Base-by-base conservation (phyloP, 2,888 invertebrate species). In the Drosophila aldrichi region DNA sequence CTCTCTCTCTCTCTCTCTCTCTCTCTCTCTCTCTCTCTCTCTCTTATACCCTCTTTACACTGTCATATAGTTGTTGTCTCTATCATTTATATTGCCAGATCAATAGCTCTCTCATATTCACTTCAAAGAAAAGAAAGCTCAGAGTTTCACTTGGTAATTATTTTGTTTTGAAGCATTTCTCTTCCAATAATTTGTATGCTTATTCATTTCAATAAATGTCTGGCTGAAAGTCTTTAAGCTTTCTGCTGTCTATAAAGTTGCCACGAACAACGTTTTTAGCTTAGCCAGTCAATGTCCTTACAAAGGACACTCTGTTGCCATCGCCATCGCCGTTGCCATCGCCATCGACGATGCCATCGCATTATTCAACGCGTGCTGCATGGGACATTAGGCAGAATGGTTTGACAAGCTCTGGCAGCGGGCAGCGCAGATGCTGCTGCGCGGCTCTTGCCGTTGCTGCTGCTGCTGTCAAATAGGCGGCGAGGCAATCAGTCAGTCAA, bases 401-500 rank as follows among this genome's bases (percentile, higher is more conserved):
- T 41, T 48, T 44, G 58, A 46, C 29, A n/a, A 20, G 29, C 34
- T 43, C 40, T 40, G 20, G 29, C 52, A 48, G 16, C 43, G 7
- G 54, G 49, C 51, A 34, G 32, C 70, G 77, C 83, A 79, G 29
- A 29, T 29, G 84, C 64, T 80, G 84, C 57, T 66, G 77, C 59
- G 29, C 40, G 55, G 61, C 52, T 61, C 66, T 61, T 49, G 32
- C 29, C 29, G 22, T 12, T 44, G 22, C 44, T 1, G 46, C 6
- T 25, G 44, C 29, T 57, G 68, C 74, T 80, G 81, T 80, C 80
- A 80, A 78, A 80, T 65, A 44, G 75, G 61, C 72, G 72, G 84
- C 67, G 25, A 48, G 46, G 46, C 86, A 81, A 81, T 81, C 81
- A 82, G 70, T 82, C 81, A 82, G 82, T 85, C 86, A 77, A 82